A percentile compares a stretch with the other conserved stretches of the same genome.
Conservation (phyloP, 1,140 invertebrate species). For the Drosophila gunungcola region DNA sequence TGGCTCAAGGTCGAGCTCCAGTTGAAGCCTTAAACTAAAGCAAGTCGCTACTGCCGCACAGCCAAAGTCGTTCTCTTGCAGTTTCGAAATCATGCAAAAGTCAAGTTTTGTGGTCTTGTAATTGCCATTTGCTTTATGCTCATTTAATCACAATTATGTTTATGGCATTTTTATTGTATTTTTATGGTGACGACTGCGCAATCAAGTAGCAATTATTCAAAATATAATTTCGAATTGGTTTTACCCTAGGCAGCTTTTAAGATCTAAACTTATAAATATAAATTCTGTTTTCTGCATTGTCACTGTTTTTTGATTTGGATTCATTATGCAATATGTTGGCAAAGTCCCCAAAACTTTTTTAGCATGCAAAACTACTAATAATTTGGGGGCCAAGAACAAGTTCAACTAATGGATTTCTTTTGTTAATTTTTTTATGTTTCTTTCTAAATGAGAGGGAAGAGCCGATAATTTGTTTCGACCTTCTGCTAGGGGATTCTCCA, state of each 20-base stretch:
- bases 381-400: constrained; percentile 49
- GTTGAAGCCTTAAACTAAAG: constrained; percentile 57
- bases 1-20: constrained; percentile 71
- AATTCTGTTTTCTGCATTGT: constrained; percentile 26
- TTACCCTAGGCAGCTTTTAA: constrained; percentile 2
- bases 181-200: constrained; percentile 32
- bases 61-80: constrained; percentile 51
- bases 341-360: too few relatives aligned
- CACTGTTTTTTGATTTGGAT: constrained; percentile 37
- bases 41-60: constrained; percentile 44
- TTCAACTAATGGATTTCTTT: constrained; percentile 42
- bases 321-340: constrained; percentile 56
- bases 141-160: constrained; percentile 48
- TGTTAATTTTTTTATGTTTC: constrained; percentile 21
- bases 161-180: constrained; percentile 42
- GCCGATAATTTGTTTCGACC: constrained; percentile 21
- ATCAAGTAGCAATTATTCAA: constrained; percentile 42
- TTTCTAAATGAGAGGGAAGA: constrained; percentile 27
- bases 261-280: constrained; percentile 6
- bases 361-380: constrained; percentile 27
- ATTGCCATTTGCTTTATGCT: constrained; percentile 56
- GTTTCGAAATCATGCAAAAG: constrained; percentile 62
- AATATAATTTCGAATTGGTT: constrained; percentile 16
- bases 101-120: constrained; percentile 60
- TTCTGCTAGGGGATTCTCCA: constrained; percentile 32